Conservation (phyloP, 2,888 invertebrate genomes). For the Nycteola revayana region DNA sequence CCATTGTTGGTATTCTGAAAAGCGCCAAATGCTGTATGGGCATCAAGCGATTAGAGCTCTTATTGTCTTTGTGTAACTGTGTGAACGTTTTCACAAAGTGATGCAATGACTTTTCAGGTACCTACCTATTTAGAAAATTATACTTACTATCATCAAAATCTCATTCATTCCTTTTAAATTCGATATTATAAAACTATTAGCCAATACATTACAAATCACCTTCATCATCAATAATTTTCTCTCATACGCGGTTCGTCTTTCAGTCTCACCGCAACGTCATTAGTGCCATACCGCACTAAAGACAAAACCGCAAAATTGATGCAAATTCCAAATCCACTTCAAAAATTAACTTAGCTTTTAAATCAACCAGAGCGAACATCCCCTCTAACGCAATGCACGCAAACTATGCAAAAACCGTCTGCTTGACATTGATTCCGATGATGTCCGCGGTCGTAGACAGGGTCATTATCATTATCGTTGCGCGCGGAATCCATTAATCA, state of each 20-base stretch:
- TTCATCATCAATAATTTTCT: no score
- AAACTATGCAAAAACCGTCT: constrained; percentile 59
- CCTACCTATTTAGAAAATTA: no score
- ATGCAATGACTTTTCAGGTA: no score
- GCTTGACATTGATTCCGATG: constrained; percentile 66
- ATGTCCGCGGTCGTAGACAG: constrained; percentile 60
- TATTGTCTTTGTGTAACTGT: constrained; percentile 34
- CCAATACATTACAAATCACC: no score
- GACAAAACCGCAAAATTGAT: constrained; percentile 11
- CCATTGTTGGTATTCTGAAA: constrained; percentile 40
- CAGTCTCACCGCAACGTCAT: no score
- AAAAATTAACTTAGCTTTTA: constrained; percentile 27
- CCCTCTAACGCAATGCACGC: constrained; percentile 35
- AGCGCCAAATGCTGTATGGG: constrained; percentile 36
- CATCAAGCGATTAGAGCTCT: constrained; percentile 36
- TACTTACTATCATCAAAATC: no score
- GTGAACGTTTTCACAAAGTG: constrained; percentile 18
- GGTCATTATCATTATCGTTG: constrained; percentile 78
- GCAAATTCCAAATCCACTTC: constrained; percentile 20
- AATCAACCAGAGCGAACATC: constrained; percentile 24
- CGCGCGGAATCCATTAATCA: constrained; percentile 76
- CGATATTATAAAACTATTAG: no score
- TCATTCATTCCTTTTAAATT: no score
- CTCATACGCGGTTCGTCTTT: no score
- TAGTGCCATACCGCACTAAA: no score